phyloP scores from a whole-genome alignment of 2,113 vertebrate genomes.

The Grallaria varia region DNA sequence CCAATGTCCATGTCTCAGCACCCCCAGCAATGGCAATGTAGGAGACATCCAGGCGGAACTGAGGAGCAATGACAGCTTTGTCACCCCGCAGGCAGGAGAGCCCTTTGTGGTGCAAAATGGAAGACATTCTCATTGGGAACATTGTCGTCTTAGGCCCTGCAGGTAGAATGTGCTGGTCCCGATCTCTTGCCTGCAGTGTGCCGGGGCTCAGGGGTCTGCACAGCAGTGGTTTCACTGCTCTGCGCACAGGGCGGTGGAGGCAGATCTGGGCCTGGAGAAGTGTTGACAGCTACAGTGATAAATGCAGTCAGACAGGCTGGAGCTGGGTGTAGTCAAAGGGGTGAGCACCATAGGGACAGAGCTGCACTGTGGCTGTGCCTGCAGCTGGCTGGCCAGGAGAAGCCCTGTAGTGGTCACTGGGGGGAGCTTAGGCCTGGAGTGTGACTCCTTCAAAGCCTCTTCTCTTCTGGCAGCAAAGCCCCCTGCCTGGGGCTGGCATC shows the following conservation, averaged over 20 bases:
- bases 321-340: not conserved
- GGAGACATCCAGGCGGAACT: not conserved
- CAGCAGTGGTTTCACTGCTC: not conserved
- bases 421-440: not conserved
- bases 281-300: not conserved
- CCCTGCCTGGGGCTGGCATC: not conserved
- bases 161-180: not conserved
- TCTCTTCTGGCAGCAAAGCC: not conserved
- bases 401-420: not conserved
- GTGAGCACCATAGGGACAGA: not conserved
- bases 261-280: not conserved
- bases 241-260: not conserved
- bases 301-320: conserved; percentile 52
- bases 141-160: not conserved
- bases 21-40: not conserved
- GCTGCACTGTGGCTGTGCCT: not conserved
- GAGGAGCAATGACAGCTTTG: not conserved
- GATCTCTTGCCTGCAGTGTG: not conserved
- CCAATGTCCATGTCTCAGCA: not conserved
- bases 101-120: not conserved
- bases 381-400: not conserved
- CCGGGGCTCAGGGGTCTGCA: rapidly evolving
- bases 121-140: not conserved
- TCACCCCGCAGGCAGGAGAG: not conserved
- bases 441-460: not conserved